These are phyloP conservation scores for Sphaeridia pumilis DNA, from an alignment of 2,888 invertebrate genomes.

Conservation along the genomic window DNA sequence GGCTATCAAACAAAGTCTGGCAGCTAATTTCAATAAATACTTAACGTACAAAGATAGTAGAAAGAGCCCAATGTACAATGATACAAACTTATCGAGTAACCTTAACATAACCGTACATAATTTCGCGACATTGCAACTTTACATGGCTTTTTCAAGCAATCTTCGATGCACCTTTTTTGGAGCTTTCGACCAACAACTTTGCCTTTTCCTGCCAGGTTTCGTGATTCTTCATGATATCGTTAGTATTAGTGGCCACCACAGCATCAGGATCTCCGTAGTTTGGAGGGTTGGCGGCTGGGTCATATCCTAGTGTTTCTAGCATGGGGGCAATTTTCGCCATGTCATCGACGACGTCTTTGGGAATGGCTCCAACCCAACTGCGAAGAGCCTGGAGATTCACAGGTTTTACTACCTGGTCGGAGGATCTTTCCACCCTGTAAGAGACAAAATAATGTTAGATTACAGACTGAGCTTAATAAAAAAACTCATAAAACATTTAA, in stretches of 20 bases:
- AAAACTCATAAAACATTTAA: background rate
- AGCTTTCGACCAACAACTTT: constrained; percentile 28
- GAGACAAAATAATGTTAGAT: constrained; percentile 1
- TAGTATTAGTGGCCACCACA: constrained; percentile 33
- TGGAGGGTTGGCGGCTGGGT: constrained; percentile 92
- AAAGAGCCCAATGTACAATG: too few species aligned
- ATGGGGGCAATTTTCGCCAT: constrained; percentile 91
- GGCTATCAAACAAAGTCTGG: too few species aligned
- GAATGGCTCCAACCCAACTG: constrained; percentile 83
- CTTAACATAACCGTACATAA: too few species aligned
- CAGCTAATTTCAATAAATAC: too few species aligned
- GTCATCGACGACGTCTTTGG: constrained; percentile 79
- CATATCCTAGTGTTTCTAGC: constrained; percentile 79
- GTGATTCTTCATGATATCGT: constrained; percentile 31
- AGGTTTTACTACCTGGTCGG: constrained; percentile 97
- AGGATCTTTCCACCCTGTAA: constrained; percentile 84
- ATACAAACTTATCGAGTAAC: too few species aligned
- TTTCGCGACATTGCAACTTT: too few species aligned
- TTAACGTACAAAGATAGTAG: too few species aligned
- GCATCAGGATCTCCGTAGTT: constrained; percentile 74
- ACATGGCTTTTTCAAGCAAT: too few species aligned
- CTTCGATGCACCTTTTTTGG: constrained; percentile 17
- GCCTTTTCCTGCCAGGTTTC: constrained; percentile 34
- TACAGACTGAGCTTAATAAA: background rate
- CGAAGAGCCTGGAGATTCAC: constrained; percentile 90